phyloP scores from a whole-genome alignment of 2,888 invertebrate genomes.

The Tenthredo mesomela region DNA sequence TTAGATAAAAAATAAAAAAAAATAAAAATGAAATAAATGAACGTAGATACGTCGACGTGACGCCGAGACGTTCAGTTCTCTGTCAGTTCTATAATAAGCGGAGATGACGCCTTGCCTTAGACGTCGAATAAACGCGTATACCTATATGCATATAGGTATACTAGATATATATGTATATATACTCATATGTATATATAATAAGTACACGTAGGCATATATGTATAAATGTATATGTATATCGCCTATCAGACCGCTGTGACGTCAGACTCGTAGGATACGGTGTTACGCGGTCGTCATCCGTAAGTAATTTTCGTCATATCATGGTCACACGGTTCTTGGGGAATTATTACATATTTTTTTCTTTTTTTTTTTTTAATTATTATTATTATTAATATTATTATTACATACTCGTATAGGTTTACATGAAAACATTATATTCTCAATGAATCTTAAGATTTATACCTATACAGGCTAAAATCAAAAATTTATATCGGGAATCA shows the following conservation, averaged over 20 bases:
- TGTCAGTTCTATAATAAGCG: slow-evolving; percentile 49
- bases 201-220: not conserved
- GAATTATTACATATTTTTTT: not conserved
- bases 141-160: not conserved
- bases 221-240: not conserved
- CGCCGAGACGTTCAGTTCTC: slow-evolving; percentile 33
- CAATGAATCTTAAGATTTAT: not conserved
- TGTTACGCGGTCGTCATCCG: slow-evolving; percentile 14
- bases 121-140: slow-evolving; percentile 27
- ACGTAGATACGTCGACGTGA: slow-evolving; percentile 52
- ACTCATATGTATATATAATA: not conserved
- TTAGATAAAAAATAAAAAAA: not conserved
- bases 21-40: slow-evolving; percentile 49
- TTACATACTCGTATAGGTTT: not conserved
- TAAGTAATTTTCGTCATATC: slow-evolving; percentile 1
- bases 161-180: not conserved
- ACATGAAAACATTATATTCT: not conserved
- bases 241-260: slow-evolving; percentile 1
- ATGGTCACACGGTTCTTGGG: slow-evolving; percentile 20
- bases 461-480: not conserved
- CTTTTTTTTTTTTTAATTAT: too few species aligned
- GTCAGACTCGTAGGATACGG: not conserved
- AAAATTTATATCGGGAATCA: not conserved
- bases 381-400: not conserved
- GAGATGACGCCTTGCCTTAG: slow-evolving; percentile 36